Conservation (phyloP, 2,888 invertebrate genomes). For the Eupithecia vulgata region DNA sequence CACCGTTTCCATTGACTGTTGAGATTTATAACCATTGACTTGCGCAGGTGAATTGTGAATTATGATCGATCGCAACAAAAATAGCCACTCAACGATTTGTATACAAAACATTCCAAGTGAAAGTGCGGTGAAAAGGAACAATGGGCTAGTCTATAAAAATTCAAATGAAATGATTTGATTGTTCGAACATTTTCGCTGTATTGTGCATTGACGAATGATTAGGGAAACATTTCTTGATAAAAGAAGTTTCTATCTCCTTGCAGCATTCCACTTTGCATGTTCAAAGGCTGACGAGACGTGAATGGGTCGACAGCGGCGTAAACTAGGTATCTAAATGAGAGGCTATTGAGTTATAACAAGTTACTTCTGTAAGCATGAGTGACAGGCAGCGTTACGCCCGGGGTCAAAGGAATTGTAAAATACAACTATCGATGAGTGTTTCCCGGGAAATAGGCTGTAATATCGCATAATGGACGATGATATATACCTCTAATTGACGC, state of each 20-base stretch:
- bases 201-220: slow-evolving; percentile 28
- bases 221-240: slow-evolving; percentile 29
- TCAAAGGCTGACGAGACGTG: slow-evolving; percentile 41
- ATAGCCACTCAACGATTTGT: slow-evolving; percentile 28
- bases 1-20: slow-evolving; percentile 56
- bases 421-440: slow-evolving; percentile 61
- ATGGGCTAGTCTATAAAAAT: slow-evolving; percentile 39
- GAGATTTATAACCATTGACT: slow-evolving; percentile 69
- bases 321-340: slow-evolving; percentile 55
- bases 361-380: slow-evolving; percentile 65
- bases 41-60: slow-evolving; percentile 57
- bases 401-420: slow-evolving; percentile 57
- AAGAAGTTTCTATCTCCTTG: slow-evolving; percentile 25
- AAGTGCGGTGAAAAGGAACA: slow-evolving; percentile 42
- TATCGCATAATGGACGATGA: slow-evolving; percentile 58
- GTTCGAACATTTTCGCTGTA: slow-evolving; percentile 37
- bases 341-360: slow-evolving; percentile 60
- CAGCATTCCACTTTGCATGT: slow-evolving; percentile 14
- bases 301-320: slow-evolving; percentile 44
- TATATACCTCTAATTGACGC: slow-evolving; percentile 53
- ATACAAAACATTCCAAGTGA: slow-evolving; percentile 40
- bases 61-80: slow-evolving; percentile 42
- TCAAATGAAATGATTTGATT: slow-evolving; percentile 38
- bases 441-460: slow-evolving; percentile 61
- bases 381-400: slow-evolving; percentile 57